Evolutionary conservation across 2,113 vertebrate genomes (phyloP), one percentile per base, ranked within the genome.

Genomic region (Ptilorrhoa leucosticta): DNA sequence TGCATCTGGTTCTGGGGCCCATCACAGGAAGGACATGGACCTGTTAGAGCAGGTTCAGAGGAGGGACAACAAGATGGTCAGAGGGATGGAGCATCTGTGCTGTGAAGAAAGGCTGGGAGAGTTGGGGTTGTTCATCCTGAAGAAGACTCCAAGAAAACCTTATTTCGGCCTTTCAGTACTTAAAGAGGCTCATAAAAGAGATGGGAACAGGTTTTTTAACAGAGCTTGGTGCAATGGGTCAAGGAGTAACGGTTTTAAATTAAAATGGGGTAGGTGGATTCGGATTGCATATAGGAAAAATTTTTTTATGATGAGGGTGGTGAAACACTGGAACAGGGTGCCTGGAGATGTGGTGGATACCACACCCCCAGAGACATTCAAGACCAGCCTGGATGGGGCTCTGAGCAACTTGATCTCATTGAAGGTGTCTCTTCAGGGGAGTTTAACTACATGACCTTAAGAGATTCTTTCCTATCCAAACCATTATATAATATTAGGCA

Each of bases 251-350:
- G 14, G 9, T 7, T 89, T 63, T 68, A 89, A 89, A 82, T 12
- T 11, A 31, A 57, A 89, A 68, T 6, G 15, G 5, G 7, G 5
- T 33, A 35, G 8, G 6, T 35, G 33, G 18, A 60, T 48, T 69
- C 39, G 26, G 13, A 30, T 0, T 28, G 7, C 33, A 64, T 13
- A 54, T 20, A 48, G 20, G 35, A 58, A 61, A 61, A 27, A 19
- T 7, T 2, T 1, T 17, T 40, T 61, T 37, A 13, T 16, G 2
- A 14, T 53, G 13, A 42, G 5, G 4, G 1, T 69, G 3, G 37
- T 57, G 28, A 65, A 48, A 39, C 24, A 39, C 5, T 10, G 54
- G 11, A 31, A 28, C 6, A 33, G 21, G 13, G 6, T 71, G 11
- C 50, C 26, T 1, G 0, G 57, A 40, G 9, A 18, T 4, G 4